Percentiles rank a stretch among this genome's conserved stretches.
Conservation (phyloP, 1,140 invertebrate genomes). For the Aradophagus sp. region DNA sequence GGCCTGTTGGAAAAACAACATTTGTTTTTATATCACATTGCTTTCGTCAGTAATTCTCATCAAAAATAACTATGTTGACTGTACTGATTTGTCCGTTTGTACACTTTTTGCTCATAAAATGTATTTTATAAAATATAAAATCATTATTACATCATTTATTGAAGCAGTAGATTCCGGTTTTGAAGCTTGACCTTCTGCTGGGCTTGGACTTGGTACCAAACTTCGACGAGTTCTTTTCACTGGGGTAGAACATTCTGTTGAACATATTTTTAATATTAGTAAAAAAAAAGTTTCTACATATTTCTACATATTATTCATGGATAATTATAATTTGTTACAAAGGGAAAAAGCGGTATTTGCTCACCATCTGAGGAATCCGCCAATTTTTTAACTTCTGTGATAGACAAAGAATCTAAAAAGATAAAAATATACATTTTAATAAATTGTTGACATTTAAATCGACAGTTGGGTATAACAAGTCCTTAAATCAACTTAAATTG, state of each 20-base stretch:
- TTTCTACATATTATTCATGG: not conserved
- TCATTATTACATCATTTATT: conserved; percentile 67
- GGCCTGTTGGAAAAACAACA: conserved; percentile 53
- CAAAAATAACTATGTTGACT: no score
- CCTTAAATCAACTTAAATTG: no score
- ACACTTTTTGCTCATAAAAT: not conserved
- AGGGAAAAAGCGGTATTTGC: no score
- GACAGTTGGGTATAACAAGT: not conserved
- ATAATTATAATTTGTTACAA: not conserved
- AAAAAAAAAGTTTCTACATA: conserved; percentile 1
- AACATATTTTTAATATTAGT: conserved; percentile 1
- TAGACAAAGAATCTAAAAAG: conserved; percentile 55
- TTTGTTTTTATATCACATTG: conserved; percentile 1
- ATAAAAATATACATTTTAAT: conserved; percentile 12
- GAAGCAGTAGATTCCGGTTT: conserved; percentile 74
- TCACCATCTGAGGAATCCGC: conserved; percentile 69
- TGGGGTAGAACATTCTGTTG: conserved; percentile 58
- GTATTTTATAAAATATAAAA: not conserved
- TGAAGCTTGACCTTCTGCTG: conserved; percentile 71
- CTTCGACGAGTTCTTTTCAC: conserved; percentile 67
- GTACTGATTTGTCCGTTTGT: no score
- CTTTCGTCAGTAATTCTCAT: no score
- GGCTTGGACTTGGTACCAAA: conserved; percentile 72
- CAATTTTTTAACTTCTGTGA: conserved; percentile 56
- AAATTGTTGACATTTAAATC: not conserved